These are phyloP conservation scores for Andrena bicolor DNA, from an alignment of 2,888 invertebrate species.

Conservation along the genomic window DNA sequence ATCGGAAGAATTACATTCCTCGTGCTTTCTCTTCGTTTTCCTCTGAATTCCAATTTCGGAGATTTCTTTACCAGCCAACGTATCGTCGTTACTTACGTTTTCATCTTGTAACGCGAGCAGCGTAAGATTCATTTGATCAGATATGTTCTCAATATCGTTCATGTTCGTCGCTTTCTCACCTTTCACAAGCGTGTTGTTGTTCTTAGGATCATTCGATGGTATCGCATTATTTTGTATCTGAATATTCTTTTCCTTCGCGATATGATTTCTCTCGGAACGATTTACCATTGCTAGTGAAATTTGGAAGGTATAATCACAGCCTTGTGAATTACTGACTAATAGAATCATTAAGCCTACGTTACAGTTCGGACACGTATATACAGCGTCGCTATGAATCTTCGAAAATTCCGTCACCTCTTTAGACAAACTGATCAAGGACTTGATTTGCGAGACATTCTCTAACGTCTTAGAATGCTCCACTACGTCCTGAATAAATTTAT, in stretches of 20 bases:
- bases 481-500: conserved; percentile 65
- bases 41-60: background rate
- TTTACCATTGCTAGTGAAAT: conserved; percentile 62
- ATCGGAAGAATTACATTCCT: conserved; percentile 20
- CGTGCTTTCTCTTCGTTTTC: conserved; percentile 31
- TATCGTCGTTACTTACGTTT: background rate
- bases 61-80: conserved; percentile 21
- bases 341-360: conserved; percentile 69
- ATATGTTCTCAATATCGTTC: conserved; percentile 23
- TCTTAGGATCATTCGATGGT: conserved; percentile 15
- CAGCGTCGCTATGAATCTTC: conserved; percentile 56
- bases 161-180: background rate
- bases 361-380: conserved; percentile 71
- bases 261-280: conserved; percentile 35
- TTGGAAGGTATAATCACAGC: conserved; percentile 62
- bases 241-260: conserved; percentile 19
- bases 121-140: conserved; percentile 16
- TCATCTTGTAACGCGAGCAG: conserved; percentile 21
- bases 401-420: conserved; percentile 52
- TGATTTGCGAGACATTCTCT: conserved; percentile 22
- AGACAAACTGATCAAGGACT: conserved; percentile 32
- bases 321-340: conserved; percentile 58
- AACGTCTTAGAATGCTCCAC: conserved; percentile 43
- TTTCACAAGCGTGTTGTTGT: conserved; percentile 22
- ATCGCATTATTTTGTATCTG: conserved; percentile 33